Evolutionary conservation across 2,888 invertebrate species (phyloP).

Genomic region (Hirudinaria manillensis): DNA sequence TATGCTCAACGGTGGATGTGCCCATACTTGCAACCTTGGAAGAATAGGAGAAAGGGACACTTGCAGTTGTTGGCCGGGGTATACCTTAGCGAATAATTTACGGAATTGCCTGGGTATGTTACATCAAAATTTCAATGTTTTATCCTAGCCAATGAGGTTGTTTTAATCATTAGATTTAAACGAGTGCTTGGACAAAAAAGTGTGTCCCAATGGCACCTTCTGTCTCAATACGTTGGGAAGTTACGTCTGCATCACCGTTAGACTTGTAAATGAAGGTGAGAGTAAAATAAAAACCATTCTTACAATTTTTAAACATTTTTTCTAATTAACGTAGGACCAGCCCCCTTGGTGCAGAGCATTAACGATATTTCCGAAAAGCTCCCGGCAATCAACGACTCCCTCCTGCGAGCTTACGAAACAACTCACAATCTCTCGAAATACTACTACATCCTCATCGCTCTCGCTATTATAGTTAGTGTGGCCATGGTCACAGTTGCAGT

Average conservation of each 20-base stretch:
- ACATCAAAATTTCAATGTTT: background rate
- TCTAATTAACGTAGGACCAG: background rate
- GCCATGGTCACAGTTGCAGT: slow-evolving; percentile 34
- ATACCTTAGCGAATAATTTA: slow-evolving; percentile 3
- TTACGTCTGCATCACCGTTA: slow-evolving; percentile 21
- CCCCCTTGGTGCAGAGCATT: background rate
- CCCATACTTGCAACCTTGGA: slow-evolving; percentile 17
- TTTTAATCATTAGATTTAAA: slow-evolving; percentile 25
- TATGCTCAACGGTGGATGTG: slow-evolving; percentile 31
- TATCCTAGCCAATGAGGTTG: background rate
- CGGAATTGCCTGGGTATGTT: slow-evolving; percentile 31
- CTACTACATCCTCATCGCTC: slow-evolving; percentile 35
- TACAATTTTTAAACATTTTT: background rate
- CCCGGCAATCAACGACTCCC: slow-evolving; percentile 15
- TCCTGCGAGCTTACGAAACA: background rate
- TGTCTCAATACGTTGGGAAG: slow-evolving; percentile 31
- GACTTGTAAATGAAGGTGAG: background rate
- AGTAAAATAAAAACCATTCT: background rate
- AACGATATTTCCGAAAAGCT: slow-evolving; percentile 22
- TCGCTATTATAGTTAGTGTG: slow-evolving; percentile 36
- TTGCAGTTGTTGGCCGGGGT: slow-evolving; percentile 25
- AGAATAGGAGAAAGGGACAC: slow-evolving; percentile 1
- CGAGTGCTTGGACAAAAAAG: slow-evolving; percentile 29
- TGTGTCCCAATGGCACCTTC: background rate
- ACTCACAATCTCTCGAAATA: slow-evolving; percentile 27